Evolutionary conservation across 1,140 invertebrate genomes (phyloP), one percentile per base, ranked within the genome.

Genomic region (Heliconius hewitsoni): DNA sequence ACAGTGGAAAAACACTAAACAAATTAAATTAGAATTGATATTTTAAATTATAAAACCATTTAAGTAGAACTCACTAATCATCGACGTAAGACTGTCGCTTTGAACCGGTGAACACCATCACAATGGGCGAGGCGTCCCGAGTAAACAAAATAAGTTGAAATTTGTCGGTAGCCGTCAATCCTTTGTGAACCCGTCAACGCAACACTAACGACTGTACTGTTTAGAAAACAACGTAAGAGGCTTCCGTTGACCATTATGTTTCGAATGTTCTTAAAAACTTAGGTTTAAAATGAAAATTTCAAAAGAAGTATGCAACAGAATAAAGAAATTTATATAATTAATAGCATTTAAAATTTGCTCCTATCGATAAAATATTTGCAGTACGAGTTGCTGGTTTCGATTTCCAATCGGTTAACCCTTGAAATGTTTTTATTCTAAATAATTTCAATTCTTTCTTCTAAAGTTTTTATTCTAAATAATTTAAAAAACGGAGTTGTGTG

Each of bases 181-280:
- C 60, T 76, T 82, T 84, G 83, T 82, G 74, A 70, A 73, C 77
- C 66, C 74, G 71, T 74, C 82, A 79, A 76, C 66, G 34, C n/a
- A 72, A 72, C 39, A 80, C 78, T 84, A 81, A 83, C 81, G 79
- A 83, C 73, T 73, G 73, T 74, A 80, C 81, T 87, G 87, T 90
- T 88, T 88, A 86, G 84, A 89, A 90, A 90, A 91, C 87, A 89
- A 85, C 86, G 82, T 85, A 84, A 90, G 88, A 89, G 83, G 89
- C 90, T 91, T 90, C 90, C 90, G 87, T 88, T 87, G 85, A 80
- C 79, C 77, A 75, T 85, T 89, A 87, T 85, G 82, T 79, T 76
- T 76, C 73, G 66, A 18, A 19, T 52, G 16, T 52, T 52, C 19
- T 52, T 52, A 46, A 16, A 46, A 4, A 46, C 13, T 46, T 46